Base-by-base conservation (phyloP, 1,140 invertebrate species). In the Saccostrea echinata region DNA sequence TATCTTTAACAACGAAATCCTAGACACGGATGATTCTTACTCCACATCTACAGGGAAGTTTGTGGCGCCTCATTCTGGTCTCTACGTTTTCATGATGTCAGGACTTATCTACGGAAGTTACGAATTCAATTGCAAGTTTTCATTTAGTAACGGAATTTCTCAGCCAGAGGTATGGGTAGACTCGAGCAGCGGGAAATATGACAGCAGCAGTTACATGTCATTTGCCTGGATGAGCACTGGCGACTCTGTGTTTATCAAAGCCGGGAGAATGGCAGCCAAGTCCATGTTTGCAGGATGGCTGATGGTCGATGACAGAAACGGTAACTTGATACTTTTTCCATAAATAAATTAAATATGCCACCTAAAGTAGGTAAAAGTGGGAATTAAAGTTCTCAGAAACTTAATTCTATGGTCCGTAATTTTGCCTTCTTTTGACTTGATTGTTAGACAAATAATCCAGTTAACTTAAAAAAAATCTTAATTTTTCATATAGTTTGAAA, bases 31-130 rank as follows among this genome's bases (percentile, higher is more conserved):
- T 18, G 13, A 16, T 33, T 27, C 27, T 30, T 71, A 71, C 9
- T 71, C 68, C 27, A 71, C 24, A 3, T 13, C 11, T 33, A 71
- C 68, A 9, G 68, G 68, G 27, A 71, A 11, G 27, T 71, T 71
- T 33, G 27, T 30, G 11, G 68, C 68, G 8, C 68, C 68, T 71
- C 27, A 16, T 33, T 16, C 68, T 71, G 68, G 68, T 30, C 27
- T 71, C 1, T 71, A 71, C 68, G 68, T 71, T 27, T 71, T 71
- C 9, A 71, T 71, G 68, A 30, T 30, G 68, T 71, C 68, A 33
- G 68, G 13, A 30, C 16, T 30, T 30, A 12, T 27, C 16, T 33
- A 71, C 12, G 68, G 68, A 30, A 13, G 11, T 12, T 30, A 8
- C 27, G 3, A 9, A 33, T 16, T 35, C 27, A 3, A 11, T 33